Evolutionary conservation across 2,113 vertebrate species (phyloP), one percentile per base, ranked within the genome.

Genomic region (Hymenochirus boettgeri): DNA sequence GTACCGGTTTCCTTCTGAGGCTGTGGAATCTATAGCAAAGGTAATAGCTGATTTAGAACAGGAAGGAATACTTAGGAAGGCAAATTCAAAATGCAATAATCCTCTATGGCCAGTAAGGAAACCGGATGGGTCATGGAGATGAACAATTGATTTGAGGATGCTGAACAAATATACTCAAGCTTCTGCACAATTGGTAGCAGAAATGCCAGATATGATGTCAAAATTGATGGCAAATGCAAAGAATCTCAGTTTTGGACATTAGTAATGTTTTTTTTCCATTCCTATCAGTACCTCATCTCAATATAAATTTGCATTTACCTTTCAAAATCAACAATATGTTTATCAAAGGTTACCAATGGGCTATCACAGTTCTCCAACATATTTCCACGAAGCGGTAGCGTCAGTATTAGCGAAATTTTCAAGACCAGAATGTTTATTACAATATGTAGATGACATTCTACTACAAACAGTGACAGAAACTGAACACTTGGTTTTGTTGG

Each of bases 281-380:
- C 3, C 6, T 13, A 9, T 39, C 3, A 39, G 5, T 3, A 13
- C 5, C 5, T 39, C 35, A 7, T 39, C 25, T 11, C 52, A 54
- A 23, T 54, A 54, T 29, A 54, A 54, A 54, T n/a, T n/a, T 54
- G 52, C 52, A 4, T 54, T 54, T 29, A 54, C 24, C 7, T 27
- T 54, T 27, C 52, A 54, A 23, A 29, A 54, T 29, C 24, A 27
- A n/a, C 52, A 54, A 54, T 29, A 54, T 25, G 6, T 2, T 12
- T 27, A 3, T 2, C 25, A 4, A 13, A 2, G 8, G 3, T 54
- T 54, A 27, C 52, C 52, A 6, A 24, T 3, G 8, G 52, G 48
- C 8, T 25, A 12, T 24, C 48, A 51, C 13, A 24, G 21, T 5
- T 51, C 48, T 1, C 48, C 48, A 23, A 51, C 22, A 11, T 51